Evolutionary conservation across 2,113 vertebrate species (phyloP).

Genomic region (Ibidorhyncha struthersii): DNA sequence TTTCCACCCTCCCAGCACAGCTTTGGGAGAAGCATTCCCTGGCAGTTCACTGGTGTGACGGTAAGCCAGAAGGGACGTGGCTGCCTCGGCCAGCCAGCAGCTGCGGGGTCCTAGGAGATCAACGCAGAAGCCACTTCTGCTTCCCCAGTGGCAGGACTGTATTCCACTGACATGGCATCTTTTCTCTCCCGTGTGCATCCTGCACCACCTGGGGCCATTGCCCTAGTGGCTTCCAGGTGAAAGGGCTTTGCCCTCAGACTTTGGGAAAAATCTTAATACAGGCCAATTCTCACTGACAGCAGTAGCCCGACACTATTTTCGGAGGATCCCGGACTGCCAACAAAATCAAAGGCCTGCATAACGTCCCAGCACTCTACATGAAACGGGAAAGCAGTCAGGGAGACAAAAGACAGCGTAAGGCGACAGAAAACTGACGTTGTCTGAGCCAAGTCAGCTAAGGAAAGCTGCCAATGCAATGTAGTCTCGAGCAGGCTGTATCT

Average conservation of each 20-base stretch:
- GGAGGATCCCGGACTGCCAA: neutral
- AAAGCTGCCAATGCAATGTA: neutral
- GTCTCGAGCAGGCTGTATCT: neutral
- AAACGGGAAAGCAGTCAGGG: neutral
- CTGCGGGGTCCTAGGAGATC: neutral
- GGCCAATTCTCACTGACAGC: neutral
- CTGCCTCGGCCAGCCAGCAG: neutral
- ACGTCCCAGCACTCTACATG: neutral
- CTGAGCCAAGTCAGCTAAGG: neutral
- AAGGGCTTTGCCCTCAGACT: neutral
- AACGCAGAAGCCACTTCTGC: neutral
- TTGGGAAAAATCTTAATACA: neutral
- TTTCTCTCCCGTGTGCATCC: fast-evolving
- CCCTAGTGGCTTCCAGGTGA: neutral
- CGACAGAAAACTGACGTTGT: neutral
- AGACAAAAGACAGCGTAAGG: neutral
- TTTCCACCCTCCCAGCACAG: neutral
- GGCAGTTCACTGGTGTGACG: neutral
- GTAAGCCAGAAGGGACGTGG: neutral
- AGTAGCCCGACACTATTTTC: neutral
- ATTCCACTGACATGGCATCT: neutral
- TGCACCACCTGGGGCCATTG: no score
- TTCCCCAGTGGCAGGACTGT: neutral
- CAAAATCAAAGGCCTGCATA: neutral
- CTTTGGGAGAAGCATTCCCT: neutral